Percentiles rank a stretch among this genome's conserved stretches.
Evolutionary conservation across 2,888 invertebrate genomes (phyloP).

Genomic region (Oscheius sp.): DNA sequence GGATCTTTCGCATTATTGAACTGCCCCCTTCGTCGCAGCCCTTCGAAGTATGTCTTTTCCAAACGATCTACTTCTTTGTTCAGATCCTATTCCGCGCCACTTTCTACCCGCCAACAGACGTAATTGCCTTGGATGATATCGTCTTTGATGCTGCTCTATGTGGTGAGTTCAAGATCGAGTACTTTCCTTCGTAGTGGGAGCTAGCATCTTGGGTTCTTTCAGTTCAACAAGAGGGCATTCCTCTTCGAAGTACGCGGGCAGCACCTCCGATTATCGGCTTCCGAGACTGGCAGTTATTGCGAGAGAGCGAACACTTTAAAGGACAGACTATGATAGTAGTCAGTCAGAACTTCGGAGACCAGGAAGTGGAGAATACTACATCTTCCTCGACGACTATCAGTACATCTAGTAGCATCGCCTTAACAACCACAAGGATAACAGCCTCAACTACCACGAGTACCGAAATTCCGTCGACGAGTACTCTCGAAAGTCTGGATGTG

Average conservation of each 20-base stretch:
- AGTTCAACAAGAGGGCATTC: slow-evolving; percentile 29
- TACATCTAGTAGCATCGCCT: not conserved
- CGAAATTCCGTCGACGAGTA: slow-evolving; percentile 22
- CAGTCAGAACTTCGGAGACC: slow-evolving; percentile 42
- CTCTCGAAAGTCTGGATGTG: slow-evolving; percentile 17
- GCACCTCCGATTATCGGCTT: slow-evolving; percentile 45
- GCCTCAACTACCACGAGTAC: slow-evolving; percentile 19
- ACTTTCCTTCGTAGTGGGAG: too few species aligned
- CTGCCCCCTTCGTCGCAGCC: slow-evolving; percentile 68
- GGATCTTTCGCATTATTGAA: slow-evolving; percentile 64
- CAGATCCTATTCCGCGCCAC: slow-evolving; percentile 65
- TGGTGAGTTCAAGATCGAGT: slow-evolving; percentile 47
- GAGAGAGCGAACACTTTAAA: slow-evolving; percentile 47
- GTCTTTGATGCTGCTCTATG: slow-evolving; percentile 67
- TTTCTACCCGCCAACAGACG: slow-evolving; percentile 63
- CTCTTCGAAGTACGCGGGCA: slow-evolving; percentile 11
- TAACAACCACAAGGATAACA: slow-evolving; percentile 10
- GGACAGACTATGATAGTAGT: slow-evolving; percentile 61
- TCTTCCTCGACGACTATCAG: slow-evolving; percentile 7
- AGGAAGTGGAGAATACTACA: not conserved
- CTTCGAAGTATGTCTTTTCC: slow-evolving; percentile 55
- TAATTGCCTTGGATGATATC: slow-evolving; percentile 69
- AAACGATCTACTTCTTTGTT: slow-evolving; percentile 14
- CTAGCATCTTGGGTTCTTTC: slow-evolving; percentile 10
- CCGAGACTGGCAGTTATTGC: slow-evolving; percentile 53